These are phyloP conservation scores for Mylabris phalerata DNA, from an alignment of 1,140 invertebrate species.

Conservation along the genomic window DNA sequence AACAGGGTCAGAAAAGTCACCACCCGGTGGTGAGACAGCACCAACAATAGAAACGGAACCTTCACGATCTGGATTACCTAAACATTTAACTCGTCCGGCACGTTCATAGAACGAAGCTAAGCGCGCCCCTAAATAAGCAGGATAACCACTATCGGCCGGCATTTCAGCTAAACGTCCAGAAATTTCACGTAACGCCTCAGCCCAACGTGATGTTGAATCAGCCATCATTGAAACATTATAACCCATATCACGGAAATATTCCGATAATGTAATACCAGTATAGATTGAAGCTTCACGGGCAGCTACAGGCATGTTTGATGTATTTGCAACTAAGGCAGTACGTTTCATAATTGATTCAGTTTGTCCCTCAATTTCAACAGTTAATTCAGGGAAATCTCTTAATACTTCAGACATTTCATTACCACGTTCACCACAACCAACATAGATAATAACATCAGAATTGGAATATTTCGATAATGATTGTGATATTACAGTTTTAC, in stretches of 20 bases:
- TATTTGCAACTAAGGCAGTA: slow-evolving; percentile 98
- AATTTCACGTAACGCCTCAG: slow-evolving; percentile 99
- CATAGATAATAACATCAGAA: slow-evolving; percentile 98
- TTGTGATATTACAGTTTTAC: slow-evolving; percentile 99
- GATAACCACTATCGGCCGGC: slow-evolving; percentile 99
- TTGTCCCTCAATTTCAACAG: slow-evolving; percentile 92
- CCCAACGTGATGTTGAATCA: slow-evolving; percentile 99
- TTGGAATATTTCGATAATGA: slow-evolving; percentile 99
- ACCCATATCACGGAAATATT: slow-evolving; percentile 99
- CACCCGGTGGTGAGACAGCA: slow-evolving; percentile 98
- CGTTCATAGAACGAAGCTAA: slow-evolving; percentile 99
- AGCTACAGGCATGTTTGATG: slow-evolving; percentile 99
- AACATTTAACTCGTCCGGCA: slow-evolving; percentile 94
- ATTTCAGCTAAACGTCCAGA: slow-evolving; percentile 99
- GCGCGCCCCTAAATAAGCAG: slow-evolving; percentile 95
- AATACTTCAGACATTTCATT: slow-evolving; percentile 82
- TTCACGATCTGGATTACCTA: slow-evolving; percentile 97
- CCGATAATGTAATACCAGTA: slow-evolving; percentile 96
- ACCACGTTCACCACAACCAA: slow-evolving; percentile 97
- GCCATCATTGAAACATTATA: slow-evolving; percentile 99
- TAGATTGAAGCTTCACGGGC: slow-evolving; percentile 99
- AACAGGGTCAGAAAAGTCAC: slow-evolving; percentile 99
- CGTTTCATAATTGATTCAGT: slow-evolving; percentile 99
- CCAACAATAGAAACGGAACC: slow-evolving; percentile 99
- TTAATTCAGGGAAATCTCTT: slow-evolving; percentile 96